A percentile compares a stretch with the other conserved stretches of the same genome.
Conservation (phyloP, 2,113 vertebrate genomes). For the Camelus dromedarius region DNA sequence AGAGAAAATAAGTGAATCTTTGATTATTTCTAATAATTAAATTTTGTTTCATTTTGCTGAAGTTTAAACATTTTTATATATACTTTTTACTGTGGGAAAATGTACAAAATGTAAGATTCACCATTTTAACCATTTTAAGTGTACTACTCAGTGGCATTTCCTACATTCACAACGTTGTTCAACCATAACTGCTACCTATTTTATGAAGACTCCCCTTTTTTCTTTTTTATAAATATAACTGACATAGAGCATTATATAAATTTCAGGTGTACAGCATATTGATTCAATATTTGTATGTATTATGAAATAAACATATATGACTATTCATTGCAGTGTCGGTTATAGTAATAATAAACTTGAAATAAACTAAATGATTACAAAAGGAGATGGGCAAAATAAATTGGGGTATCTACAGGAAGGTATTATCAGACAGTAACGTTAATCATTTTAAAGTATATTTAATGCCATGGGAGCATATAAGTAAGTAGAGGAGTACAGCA, state of each 20-base stretch:
- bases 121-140: neutral
- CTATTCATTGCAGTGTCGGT: neutral
- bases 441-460: neutral
- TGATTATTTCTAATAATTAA: neutral
- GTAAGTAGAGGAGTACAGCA: neutral
- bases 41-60: too few relatives aligned
- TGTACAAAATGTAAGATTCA: neutral
- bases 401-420: neutral
- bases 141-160: too few relatives aligned
- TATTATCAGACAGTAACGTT: neutral
- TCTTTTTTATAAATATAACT: neutral
- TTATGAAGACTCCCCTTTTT: neutral
- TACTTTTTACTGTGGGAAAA: neutral
- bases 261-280: neutral
- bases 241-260: neutral
- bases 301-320: neutral
- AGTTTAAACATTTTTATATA: neutral
- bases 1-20: conserved; percentile 13
- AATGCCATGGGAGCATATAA: neutral
- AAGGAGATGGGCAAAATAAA: neutral
- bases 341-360: neutral
- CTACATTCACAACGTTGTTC: neutral
- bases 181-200: neutral
- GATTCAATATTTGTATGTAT: neutral
- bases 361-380: neutral